These are phyloP conservation scores for Spongilla lacustris DNA, from an alignment of 37 sponge, comb jelly and placozoan species.

Conservation along the genomic window DNA sequence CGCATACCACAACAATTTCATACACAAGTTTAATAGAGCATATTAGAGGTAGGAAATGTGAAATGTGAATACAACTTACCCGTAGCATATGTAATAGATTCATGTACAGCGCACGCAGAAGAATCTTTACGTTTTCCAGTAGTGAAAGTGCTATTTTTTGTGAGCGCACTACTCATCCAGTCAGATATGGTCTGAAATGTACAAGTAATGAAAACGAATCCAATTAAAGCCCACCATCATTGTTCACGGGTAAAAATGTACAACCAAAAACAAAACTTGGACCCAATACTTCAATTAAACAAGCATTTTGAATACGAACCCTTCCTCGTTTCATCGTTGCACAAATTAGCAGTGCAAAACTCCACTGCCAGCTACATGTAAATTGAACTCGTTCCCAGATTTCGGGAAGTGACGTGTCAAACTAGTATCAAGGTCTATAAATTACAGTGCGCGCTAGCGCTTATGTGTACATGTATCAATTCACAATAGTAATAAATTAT, in stretches of 20 bases:
- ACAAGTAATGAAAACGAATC: not conserved
- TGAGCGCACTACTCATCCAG: constrained; percentile 31
- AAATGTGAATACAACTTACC: too few species aligned
- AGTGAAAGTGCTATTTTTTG: not conserved
- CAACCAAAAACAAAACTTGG: not conserved
- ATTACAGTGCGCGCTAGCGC: not conserved
- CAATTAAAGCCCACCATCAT: not conserved
- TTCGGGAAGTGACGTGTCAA: not conserved
- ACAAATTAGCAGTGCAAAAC: not conserved
- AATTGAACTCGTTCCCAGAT: not conserved
- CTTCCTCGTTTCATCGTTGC: not conserved
- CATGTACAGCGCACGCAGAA: not conserved
- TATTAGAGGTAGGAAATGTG: too few species aligned
- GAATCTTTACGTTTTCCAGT: not conserved
- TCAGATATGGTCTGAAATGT: constrained; percentile 20
- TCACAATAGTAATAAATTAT: not conserved
- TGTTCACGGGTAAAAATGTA: not conserved
- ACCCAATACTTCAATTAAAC: not conserved
- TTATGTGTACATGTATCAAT: not conserved
- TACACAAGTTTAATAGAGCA: too few species aligned
- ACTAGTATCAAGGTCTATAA: not conserved
- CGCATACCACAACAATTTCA: too few species aligned
- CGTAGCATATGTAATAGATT: not conserved
- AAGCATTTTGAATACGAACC: not conserved
- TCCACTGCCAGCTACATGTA: not conserved